Evolutionary conservation across 2,888 invertebrate genomes (phyloP).

Genomic region (Luperina nickerlii): DNA sequence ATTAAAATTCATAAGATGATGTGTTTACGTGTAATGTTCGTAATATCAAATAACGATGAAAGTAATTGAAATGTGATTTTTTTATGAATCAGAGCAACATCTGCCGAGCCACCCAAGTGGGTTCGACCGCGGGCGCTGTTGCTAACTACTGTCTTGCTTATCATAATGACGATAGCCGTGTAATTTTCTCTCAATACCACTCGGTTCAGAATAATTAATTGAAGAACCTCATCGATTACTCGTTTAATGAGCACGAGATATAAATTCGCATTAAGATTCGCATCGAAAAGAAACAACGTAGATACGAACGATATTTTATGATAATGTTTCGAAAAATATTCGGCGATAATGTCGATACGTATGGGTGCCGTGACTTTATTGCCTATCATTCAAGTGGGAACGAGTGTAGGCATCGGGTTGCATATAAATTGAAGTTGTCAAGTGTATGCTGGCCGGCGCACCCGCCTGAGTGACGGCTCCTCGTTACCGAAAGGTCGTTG

Average conservation of each 20-base stretch:
- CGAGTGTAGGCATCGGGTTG: constrained; percentile 76
- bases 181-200: constrained; percentile 73
- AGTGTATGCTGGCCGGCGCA: constrained; percentile 67
- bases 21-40: constrained; percentile 73
- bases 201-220: constrained; percentile 72
- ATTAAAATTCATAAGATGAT: constrained; percentile 81
- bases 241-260: constrained; percentile 71
- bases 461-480: constrained; percentile 82
- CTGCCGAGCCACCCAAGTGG: constrained; percentile 82
- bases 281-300: constrained; percentile 47
- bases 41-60: constrained; percentile 77
- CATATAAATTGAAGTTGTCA: constrained; percentile 86
- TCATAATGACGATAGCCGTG: constrained; percentile 66
- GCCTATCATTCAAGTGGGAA: constrained; percentile 72
- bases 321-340: constrained; percentile 56
- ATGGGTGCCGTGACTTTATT: constrained; percentile 72
- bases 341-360: constrained; percentile 63
- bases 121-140: constrained; percentile 50
- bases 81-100: constrained; percentile 78
- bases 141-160: constrained; percentile 54
- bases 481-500: constrained; percentile 87
- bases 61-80: constrained; percentile 82
- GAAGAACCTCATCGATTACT: constrained; percentile 68
- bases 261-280: constrained; percentile 61
- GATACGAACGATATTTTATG: constrained; percentile 46